Conservation (phyloP, 2,113 vertebrate species). For the Pseudorasbora parva region DNA sequence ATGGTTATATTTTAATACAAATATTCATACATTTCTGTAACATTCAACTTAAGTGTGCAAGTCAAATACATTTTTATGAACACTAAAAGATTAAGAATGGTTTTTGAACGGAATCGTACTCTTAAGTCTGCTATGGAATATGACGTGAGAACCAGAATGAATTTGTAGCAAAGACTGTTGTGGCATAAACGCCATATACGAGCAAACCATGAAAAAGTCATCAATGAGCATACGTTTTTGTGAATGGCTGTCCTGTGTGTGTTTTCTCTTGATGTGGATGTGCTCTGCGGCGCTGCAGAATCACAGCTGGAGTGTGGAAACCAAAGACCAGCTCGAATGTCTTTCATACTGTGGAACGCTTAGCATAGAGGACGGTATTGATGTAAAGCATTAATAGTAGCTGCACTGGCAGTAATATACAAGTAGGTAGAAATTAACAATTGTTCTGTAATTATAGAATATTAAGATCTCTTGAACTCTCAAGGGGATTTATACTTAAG, state of each 20-base stretch:
- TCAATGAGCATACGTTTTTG: neutral
- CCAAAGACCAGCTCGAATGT: constrained; percentile 47
- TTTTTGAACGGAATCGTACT: neutral
- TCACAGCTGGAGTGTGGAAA: constrained; percentile 36
- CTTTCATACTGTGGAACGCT: constrained; percentile 17
- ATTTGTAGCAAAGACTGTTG: neutral
- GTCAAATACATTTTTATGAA: neutral
- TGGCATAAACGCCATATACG: neutral
- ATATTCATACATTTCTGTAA: neutral
- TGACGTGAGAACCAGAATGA: neutral
- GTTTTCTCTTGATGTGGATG: too few species aligned
- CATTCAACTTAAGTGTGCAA: neutral
- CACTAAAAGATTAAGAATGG: neutral
- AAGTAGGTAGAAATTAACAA: constrained; percentile 30
- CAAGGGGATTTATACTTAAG: constrained; percentile 18
- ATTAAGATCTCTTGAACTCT: constrained; percentile 20
- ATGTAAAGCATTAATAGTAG: neutral
- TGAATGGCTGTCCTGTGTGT: too few species aligned
- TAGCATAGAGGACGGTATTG: constrained; percentile 16
- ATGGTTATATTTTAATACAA: neutral
- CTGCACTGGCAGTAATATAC: neutral
- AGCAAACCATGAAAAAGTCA: neutral
- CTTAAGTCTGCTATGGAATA: neutral
- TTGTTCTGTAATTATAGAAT: constrained; percentile 24
- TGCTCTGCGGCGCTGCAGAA: neutral